Conservation (phyloP, 2,797 vertebrate species). For the Pteropus rufus region DNA sequence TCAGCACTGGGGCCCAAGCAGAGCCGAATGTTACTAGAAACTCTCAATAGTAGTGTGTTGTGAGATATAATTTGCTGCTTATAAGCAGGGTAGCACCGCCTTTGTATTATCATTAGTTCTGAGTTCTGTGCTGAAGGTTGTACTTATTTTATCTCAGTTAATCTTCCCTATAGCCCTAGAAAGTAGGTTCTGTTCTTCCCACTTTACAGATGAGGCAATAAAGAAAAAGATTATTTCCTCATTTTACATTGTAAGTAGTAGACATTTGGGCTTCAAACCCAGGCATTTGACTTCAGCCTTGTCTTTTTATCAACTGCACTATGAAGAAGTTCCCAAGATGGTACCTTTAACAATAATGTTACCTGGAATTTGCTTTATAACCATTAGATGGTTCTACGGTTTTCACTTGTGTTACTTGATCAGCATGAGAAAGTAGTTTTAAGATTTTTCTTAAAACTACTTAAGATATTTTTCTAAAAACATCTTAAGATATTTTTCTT, state of each 20-base stretch:
- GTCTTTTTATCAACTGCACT: background rate
- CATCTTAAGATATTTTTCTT: background rate
- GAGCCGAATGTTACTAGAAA: conserved; percentile 84
- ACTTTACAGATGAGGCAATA: background rate
- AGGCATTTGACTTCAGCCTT: background rate
- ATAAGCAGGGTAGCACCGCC: background rate
- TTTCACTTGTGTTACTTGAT: background rate
- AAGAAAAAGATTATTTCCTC: background rate
- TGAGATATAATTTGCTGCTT: conserved; percentile 52
- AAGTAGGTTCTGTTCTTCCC: background rate
- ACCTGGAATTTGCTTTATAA: background rate
- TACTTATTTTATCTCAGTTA: background rate
- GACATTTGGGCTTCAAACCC: background rate
- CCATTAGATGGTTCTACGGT: background rate
- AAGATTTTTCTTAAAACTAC: background rate
- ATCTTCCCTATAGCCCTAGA: background rate
- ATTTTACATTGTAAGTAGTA: background rate
- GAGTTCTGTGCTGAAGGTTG: background rate
- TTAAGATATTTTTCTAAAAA: too few relatives aligned
- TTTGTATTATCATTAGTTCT: background rate
- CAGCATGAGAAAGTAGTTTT: background rate
- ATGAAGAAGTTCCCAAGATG: background rate
- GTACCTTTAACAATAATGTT: background rate
- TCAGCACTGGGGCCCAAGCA: conserved; percentile 82
- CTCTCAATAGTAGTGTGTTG: conserved; percentile 84